A percentile compares a stretch with the other conserved stretches of the same genome.
These are phyloP conservation scores for Sthenelais limicola DNA, from an alignment of 2,888 invertebrate genomes.

Conservation along the genomic window DNA sequence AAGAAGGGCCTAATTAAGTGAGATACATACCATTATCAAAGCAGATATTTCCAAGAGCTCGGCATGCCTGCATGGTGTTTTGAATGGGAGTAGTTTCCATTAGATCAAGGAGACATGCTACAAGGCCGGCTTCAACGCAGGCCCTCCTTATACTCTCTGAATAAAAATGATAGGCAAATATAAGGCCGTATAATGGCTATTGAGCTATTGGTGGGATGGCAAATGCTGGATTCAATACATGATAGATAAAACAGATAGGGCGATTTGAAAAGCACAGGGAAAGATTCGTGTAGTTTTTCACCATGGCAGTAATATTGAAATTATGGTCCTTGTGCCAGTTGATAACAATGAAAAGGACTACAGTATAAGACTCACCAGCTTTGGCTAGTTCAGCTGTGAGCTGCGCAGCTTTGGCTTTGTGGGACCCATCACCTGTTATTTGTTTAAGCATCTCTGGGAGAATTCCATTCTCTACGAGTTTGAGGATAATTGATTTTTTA, in stretches of 20 bases:
- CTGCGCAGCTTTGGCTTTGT: constrained; percentile 35
- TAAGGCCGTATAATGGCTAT: no score
- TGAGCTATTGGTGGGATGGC: no score
- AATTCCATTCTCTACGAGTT: constrained; percentile 28
- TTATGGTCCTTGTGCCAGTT: no score
- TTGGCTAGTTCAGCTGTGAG: constrained; percentile 35
- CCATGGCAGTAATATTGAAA: no score
- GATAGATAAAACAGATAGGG: no score
- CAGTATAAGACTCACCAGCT: constrained; percentile 13
- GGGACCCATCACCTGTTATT: background rate
- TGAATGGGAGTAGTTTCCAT: constrained; percentile 59
- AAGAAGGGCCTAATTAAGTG: no score
- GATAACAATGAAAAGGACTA: no score
- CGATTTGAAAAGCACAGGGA: no score
- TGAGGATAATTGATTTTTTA: background rate
- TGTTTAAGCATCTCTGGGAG: constrained; percentile 10
- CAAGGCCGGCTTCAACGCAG: constrained; percentile 73
- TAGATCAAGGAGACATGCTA: constrained; percentile 64
- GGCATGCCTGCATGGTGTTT: constrained; percentile 81
- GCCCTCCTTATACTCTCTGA: constrained; percentile 60
- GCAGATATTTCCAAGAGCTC: constrained; percentile 90
- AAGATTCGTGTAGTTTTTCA: no score
- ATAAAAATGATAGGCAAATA: no score
- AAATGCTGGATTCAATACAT: no score
- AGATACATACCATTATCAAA: constrained; percentile 84